Evolutionary conservation across 2,797 vertebrate species (phyloP), one percentile per base, ranked within the genome.

Genomic region (Otus scops): DNA sequence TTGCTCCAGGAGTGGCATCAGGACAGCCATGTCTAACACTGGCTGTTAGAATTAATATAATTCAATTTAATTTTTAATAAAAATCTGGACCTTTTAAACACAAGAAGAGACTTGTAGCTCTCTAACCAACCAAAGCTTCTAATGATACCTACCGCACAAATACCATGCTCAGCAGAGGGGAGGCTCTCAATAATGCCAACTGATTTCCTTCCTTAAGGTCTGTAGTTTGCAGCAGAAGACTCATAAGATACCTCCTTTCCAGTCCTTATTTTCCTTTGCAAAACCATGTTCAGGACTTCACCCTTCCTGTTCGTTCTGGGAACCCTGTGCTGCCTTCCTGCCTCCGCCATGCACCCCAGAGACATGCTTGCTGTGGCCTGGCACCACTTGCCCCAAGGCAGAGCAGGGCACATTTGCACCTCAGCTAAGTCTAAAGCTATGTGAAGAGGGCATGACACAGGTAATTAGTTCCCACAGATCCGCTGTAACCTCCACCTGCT

Each of bases 281-380:
- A 82, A 92, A 51, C 26, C 8, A 5, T 5, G 5, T 8, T 68
- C 45, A 71, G 45, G 21, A 82, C n/a, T 77, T 86, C 3, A 3
- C 11, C 3, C 4, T 21, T 85, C 8, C 34, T 11, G 26, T 60
- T 16, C 0, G 0, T 41, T 48, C 19, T 28, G 30, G 21, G 70
- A 79, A 36, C 17, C 7, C 32, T 32, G 24, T 1, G 6, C 76
- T 92, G 43, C 59, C 45, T 77, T 59, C 43, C 57, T 0, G 0
- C 32, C 53, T 51, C 43, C 0, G 1, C 45, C 12, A 5, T 9
- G 13, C 15, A 50, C 11, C 41, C 43, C 28, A 57, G 53, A 57
- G 23, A 27, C 26, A 39, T 6, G 19, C 45, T 36, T 60, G 54
- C n/a, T 56, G 26, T 7, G 26, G 20, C 68, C 45, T 20, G 13